Evolutionary conservation across 2,797 vertebrate genomes (phyloP), one percentile per base, ranked within the genome.

Genomic region (Adelosebastes latens): DNA sequence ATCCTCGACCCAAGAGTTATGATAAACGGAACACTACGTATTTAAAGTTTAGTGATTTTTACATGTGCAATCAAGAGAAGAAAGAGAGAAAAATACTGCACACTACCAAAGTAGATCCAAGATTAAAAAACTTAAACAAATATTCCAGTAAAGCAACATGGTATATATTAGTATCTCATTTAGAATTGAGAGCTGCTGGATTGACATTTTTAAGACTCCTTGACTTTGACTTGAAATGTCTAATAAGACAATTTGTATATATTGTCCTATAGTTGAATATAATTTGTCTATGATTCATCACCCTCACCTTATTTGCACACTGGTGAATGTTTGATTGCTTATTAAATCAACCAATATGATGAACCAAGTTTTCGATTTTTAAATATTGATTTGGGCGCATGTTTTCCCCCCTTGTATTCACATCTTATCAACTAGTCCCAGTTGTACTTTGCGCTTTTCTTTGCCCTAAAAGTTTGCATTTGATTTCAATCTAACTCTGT

Each of bases 401-500:
- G 22, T 61, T 10, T 76, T 22, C 65, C 11, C 46, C 68, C 56
- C 10, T 10, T 34, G 13, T 55, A 12, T 68, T 74, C 14, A 46
- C 62, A 56, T 66, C 27, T 69, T 39, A 84, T 83, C 70, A 77
- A 42, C 78, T 22, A n/a, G 18, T 42, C 39, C 24, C n/a, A 59
- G 6, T 68, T 52, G 8, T 71, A 34, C 5, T 4, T 39, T 71
- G 69, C 6, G 42, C 8, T 58, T 68, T 32, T 72, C 6, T 64
- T 74, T 75, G 31, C 8, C 42, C 4, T 56, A 12, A 65, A 72
- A 56, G 39, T 75, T 87, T 66, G 61, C 46, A 72, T 58, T 75
- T 74, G 69, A 82, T 86, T 64, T 60, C 5, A 8, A 72, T 87
- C 73, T 61, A 69, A 75, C 81, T 77, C 71, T 68, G 53, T 25